Percentiles rank a stretch among this genome's conserved stretches.
These are phyloP conservation scores for Platycercus adscitus DNA, from an alignment of 2,113 vertebrate genomes.

Conservation along the genomic window DNA sequence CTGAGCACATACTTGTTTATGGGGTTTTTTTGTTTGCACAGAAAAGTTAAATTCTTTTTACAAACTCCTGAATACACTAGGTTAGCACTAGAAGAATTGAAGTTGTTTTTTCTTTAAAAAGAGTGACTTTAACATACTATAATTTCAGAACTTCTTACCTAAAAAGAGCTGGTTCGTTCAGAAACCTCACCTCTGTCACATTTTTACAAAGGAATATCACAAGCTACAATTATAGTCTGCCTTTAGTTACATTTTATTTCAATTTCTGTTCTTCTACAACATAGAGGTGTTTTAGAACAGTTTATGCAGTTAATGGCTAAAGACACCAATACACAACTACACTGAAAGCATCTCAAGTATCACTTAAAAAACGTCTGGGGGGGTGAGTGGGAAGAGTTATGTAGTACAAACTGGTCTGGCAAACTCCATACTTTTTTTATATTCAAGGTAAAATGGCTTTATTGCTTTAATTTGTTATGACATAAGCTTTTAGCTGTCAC, in stretches of 20 bases:
- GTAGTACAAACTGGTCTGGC: neutral
- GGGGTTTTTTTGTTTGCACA: neutral
- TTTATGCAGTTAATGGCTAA: neutral
- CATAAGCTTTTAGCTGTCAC: neutral
- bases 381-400: neutral
- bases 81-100: neutral
- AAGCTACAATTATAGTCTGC: neutral
- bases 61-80: neutral
- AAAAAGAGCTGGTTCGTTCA: neutral
- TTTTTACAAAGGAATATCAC: neutral
- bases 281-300: neutral
- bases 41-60: neutral
- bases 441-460: neutral
- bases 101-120: neutral
- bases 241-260: neutral
- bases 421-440: neutral
- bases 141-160: neutral
- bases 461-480: neutral
- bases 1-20: neutral
- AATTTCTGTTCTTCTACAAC: neutral
- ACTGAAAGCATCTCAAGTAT: rapidly evolving
- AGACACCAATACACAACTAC: neutral
- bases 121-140: neutral
- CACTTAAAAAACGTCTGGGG: neutral
- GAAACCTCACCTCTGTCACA: neutral